phyloP scores from a whole-genome alignment of 2,797 vertebrate species.

The Saguinus oedipus region DNA sequence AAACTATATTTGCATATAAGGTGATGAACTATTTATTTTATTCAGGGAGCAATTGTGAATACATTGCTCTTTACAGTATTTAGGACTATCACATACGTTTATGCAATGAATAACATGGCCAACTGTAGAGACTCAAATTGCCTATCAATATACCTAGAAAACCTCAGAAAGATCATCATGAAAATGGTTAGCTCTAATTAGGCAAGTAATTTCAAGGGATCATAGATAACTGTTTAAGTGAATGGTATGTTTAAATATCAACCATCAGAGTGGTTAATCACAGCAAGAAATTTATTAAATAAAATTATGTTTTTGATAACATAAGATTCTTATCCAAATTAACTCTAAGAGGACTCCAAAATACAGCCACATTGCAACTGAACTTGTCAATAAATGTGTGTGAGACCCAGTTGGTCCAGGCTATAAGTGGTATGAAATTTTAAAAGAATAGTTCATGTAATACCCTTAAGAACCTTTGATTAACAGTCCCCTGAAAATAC shows the following conservation, averaged over 20 bases:
- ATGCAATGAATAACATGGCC: not conserved
- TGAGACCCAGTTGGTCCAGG: not conserved
- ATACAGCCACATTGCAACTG: not conserved
- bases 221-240: slow-evolving; percentile 78
- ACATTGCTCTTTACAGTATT: not conserved
- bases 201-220: slow-evolving; percentile 72
- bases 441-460: not conserved
- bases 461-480: not conserved
- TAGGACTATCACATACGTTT: not conserved
- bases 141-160: not conserved
- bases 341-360: slow-evolving; percentile 47
- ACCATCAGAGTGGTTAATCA: slow-evolving; percentile 79
- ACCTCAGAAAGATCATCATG: slow-evolving; percentile 38
- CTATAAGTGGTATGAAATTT: not conserved
- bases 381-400: slow-evolving; percentile 9
- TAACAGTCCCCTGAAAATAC: not conserved
- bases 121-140: not conserved
- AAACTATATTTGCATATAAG: not conserved
- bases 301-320: slow-evolving; percentile 79
- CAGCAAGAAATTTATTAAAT: slow-evolving; percentile 79
- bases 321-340: slow-evolving; percentile 22
- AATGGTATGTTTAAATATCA: slow-evolving; percentile 82
- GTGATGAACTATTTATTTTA: slow-evolving; percentile 24
- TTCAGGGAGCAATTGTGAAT: not conserved
- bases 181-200: slow-evolving; percentile 71